These are phyloP conservation scores for Crenuchus spilurus DNA, from an alignment of 2,797 vertebrate species.

Conservation along the genomic window DNA sequence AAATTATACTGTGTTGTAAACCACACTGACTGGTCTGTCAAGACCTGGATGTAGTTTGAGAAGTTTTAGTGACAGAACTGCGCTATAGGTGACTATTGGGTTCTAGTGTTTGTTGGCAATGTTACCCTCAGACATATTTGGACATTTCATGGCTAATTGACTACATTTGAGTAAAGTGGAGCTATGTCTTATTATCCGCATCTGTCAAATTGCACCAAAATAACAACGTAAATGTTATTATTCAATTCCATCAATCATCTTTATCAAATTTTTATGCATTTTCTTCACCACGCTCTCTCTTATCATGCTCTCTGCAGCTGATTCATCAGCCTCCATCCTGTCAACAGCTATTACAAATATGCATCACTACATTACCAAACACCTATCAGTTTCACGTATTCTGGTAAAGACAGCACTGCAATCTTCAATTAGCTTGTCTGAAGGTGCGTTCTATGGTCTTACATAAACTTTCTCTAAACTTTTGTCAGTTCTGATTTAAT, in stretches of 20 bases:
- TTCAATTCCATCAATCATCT: background rate
- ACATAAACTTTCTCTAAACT: conserved; percentile 1
- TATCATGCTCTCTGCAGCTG: conserved; percentile 6
- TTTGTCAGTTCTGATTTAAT: conserved; percentile 17
- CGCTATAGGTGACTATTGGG: too few relatives aligned
- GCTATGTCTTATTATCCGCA: too few relatives aligned
- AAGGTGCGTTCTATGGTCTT: background rate
- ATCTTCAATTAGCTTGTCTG: background rate
- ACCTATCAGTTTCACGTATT: conserved; percentile 15
- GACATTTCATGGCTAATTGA: too few relatives aligned
- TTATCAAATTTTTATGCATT: conserved; percentile 25
- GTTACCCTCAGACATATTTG: too few relatives aligned
- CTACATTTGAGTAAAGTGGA: too few relatives aligned
- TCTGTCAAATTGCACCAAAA: background rate
- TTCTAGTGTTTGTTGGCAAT: too few relatives aligned
- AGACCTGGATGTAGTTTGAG: too few relatives aligned
- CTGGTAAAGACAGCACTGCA: conserved; percentile 18
- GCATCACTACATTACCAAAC: conserved; percentile 12
- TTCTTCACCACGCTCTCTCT: conserved; percentile 1
- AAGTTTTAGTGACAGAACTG: too few relatives aligned
- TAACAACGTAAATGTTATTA: background rate
- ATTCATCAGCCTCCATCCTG: conserved; percentile 18
- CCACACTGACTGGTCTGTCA: too few relatives aligned
- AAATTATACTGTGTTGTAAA: too few relatives aligned
- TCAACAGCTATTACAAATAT: conserved; percentile 20